Percentiles rank a stretch among this genome's conserved stretches.
phyloP scores from a whole-genome alignment of 1,140 invertebrate genomes.

The Drepana arcuata region DNA sequence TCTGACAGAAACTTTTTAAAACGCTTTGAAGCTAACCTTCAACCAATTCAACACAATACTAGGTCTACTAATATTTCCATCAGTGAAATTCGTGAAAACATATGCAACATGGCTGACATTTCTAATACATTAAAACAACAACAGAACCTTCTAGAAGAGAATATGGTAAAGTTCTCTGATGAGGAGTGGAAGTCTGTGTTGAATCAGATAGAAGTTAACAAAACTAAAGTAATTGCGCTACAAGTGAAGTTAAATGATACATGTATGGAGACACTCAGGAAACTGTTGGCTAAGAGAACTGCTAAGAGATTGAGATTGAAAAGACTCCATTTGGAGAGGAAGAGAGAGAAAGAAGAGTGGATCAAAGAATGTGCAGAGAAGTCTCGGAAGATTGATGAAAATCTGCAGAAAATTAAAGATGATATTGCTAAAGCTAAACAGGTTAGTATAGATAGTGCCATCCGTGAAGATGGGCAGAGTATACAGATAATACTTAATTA shows the following conservation, averaged over 20 bases:
- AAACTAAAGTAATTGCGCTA: slow-evolving; percentile 64
- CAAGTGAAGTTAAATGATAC: slow-evolving; percentile 47
- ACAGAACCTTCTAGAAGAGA: slow-evolving; percentile 53
- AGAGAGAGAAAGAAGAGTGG: slow-evolving; percentile 50
- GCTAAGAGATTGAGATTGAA: slow-evolving; percentile 73
- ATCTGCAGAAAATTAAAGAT: slow-evolving; percentile 74
- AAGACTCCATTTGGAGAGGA: slow-evolving; percentile 54
- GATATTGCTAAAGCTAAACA: slow-evolving; percentile 75
- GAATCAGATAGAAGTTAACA: slow-evolving; percentile 54
- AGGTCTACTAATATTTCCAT: slow-evolving; percentile 23
- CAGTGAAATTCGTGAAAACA: slow-evolving; percentile 40
- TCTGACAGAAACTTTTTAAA: slow-evolving; percentile 44
- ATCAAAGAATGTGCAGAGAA: slow-evolving; percentile 53
- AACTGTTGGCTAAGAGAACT: slow-evolving; percentile 65
- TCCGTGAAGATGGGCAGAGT: neutral
- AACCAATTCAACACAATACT: no score
- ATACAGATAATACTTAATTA: no score
- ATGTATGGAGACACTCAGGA: slow-evolving; percentile 61
- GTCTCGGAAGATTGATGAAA: slow-evolving; percentile 75
- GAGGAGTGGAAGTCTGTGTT: slow-evolving; percentile 71
- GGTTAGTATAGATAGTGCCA: slow-evolving; percentile 59
- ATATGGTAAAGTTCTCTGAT: slow-evolving; percentile 57
- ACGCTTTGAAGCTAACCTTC: slow-evolving; percentile 31
- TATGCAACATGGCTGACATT: slow-evolving; percentile 36
- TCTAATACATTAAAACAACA: slow-evolving; percentile 59